Conservation (phyloP, 2,797 vertebrate species). For the Lepilemur ruficaudatus region DNA sequence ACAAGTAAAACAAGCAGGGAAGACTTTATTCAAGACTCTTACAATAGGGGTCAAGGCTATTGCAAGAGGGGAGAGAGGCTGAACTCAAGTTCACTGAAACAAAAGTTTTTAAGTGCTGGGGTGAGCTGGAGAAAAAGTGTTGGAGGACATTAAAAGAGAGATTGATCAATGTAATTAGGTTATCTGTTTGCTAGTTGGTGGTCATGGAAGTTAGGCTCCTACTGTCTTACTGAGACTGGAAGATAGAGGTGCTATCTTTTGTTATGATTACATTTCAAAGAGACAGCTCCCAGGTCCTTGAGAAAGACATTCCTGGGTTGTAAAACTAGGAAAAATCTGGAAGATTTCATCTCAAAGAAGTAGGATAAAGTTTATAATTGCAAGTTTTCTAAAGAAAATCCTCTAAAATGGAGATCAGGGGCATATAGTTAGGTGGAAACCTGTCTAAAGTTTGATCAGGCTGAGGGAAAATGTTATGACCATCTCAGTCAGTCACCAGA, state of each 20-base stretch:
- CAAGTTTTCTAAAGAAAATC: neutral
- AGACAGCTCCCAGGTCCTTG: neutral
- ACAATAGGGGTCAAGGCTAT: neutral
- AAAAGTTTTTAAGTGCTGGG: neutral
- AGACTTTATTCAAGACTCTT: slow-evolving; percentile 17
- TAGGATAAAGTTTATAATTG: neutral
- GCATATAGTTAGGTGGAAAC: neutral
- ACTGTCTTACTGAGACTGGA: neutral
- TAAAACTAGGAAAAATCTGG: neutral
- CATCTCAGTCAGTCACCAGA: neutral
- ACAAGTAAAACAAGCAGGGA: slow-evolving; percentile 42
- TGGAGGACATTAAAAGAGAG: neutral
- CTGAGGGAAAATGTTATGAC: neutral
- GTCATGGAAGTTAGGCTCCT: neutral
- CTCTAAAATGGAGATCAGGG: neutral
- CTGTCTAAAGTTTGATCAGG: neutral
- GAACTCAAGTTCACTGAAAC: neutral
- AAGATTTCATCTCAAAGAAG: neutral
- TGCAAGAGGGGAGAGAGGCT: neutral
- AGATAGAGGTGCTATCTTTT: neutral
- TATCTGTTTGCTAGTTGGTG: neutral
- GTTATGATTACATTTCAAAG: neutral
- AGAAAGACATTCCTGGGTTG: neutral
- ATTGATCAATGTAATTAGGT: neutral
- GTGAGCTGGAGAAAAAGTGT: neutral